Conservation (phyloP, 1,140 invertebrate genomes). For the Papilio helenus region DNA sequence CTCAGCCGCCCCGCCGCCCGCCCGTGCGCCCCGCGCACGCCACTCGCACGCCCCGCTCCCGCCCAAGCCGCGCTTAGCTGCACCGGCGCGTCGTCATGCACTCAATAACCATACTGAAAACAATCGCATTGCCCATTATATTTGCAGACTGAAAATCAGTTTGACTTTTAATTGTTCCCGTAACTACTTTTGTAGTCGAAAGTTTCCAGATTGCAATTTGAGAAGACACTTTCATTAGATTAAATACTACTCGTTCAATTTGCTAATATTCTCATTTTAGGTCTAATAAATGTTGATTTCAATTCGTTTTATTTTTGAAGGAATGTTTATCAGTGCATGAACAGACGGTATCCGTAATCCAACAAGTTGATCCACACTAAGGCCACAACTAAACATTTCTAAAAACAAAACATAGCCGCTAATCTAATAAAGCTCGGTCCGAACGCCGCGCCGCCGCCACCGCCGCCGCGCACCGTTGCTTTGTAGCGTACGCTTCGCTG, state of each 20-base stretch:
- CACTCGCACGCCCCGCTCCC: background rate
- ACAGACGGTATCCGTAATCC: constrained; percentile 19
- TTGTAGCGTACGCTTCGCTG: constrained; percentile 55
- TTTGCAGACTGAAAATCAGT: constrained; percentile 38
- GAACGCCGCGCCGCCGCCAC: constrained; percentile 30
- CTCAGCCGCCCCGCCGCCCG: constrained; percentile 56
- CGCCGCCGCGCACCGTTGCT: constrained; percentile 44
- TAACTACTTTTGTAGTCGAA: constrained; percentile 25
- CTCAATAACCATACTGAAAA: constrained; percentile 41
- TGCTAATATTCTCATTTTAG: background rate
- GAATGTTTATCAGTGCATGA: background rate
- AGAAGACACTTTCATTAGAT: background rate
- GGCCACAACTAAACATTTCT: constrained; percentile 31
- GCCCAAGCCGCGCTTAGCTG: constrained; percentile 7
- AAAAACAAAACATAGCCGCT: constrained; percentile 41
- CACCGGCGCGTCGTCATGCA: constrained; percentile 16
- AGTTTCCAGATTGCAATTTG: background rate
- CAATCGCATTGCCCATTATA: constrained; percentile 40
- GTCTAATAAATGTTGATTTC: no score
- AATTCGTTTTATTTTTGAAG: background rate
- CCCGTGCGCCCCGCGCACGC: constrained; percentile 42
- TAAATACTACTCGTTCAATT: background rate
- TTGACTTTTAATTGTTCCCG: constrained; percentile 33
- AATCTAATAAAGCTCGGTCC: constrained; percentile 50
- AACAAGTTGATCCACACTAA: constrained; percentile 34